Base-by-base conservation (phyloP, 1,140 invertebrate genomes). In the Diorhabda carinulata region DNA sequence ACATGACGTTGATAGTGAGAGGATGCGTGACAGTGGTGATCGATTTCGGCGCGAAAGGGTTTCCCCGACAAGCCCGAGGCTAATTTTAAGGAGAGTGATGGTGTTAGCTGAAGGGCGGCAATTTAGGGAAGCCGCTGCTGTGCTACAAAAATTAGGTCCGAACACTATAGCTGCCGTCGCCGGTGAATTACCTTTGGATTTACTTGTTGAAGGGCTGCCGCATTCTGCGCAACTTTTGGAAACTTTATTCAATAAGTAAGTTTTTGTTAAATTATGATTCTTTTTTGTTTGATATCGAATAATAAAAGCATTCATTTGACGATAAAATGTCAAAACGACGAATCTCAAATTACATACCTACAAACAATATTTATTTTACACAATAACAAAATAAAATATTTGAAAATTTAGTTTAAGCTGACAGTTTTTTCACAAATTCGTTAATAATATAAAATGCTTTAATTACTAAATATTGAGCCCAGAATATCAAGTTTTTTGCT, bases 131-230 rank as follows among this genome's bases (percentile, higher is more conserved):
- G 92, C 92, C 9, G 91, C 92, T 0, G 86, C 87, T 40, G 89
- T 95, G 42, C 85, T 96, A 57, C 85, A 89, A 40, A 84, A 91
- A 62, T 82, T 95, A 5, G 91, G 91, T 9, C 85, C 87, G 47
- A 89, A 87, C 2, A 92, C 92, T 2, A 83, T 95, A 69, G 87
- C 87, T 66, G 86, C 86, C 4, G 89, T 93, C 9, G 85, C 89
- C 0, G 82, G 86, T 0, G 93, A 96, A 70, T 83, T 97, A 66
- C 95, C 94, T 0, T 85, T 96, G 25, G 94, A 96, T 78, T 82
- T 94, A 72, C 86, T 97, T 73, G 88, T 96, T 42, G 94, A 96
- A 73, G 88, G 92, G 3, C 84, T 97, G 81, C 95, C 95, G 2
- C 89, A 94, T 78, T 93, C 91, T 61, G 86, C 95, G 2, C 89